Base-by-base conservation (phyloP, 2,797 vertebrate genomes). In the Crotalus adamanteus region DNA sequence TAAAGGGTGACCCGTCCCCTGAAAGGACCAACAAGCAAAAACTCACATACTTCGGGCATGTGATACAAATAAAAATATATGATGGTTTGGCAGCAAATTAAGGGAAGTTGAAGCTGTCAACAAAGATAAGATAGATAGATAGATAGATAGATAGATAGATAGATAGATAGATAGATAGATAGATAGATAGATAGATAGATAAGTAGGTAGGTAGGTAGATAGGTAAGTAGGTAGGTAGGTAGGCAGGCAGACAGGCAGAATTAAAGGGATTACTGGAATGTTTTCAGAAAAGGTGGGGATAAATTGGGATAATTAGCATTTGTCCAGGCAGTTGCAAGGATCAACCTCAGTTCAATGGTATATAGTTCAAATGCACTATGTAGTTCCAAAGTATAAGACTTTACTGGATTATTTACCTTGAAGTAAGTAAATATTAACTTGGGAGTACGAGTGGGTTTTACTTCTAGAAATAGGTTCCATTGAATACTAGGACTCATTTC, bases 81-180 rank as follows among this genome's bases (percentile, higher is more conserved):
- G 3, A 63, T 28, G 12, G 26, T 28, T 63, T 63, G 61, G 11
- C 7, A 57, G 12, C 56, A 53, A 57, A 57, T 16, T 57, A 63
- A 63, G 26, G 11, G 26, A 63, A 28, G 26, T 28, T 63, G 61
- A 63, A 63, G 61, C 3, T 63, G 8, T 61, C 60, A 63, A 63
- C 61, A 63, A 63, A 12, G 60, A 61, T 59, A 20, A 63, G 22
- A 11, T 61, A 26, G 22, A 9, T 61, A 61, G 2, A 8, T 61
- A 61, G 20, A 61, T 61, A 28, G 8, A 14, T 65, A n/a, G 26
- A 14, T 5, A n/a, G 26, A n/a, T n/a, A n/a, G 12, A 16, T 16
- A 2, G 12, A 16, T 6, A 1, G 28, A 6, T 2, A 1, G 28
- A 31, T 2, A 9, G 26, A 63, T 12, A 2, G 26, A 28, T 8